Percentiles rank a stretch among this genome's conserved stretches.
Conservation (phyloP, 2,113 vertebrate species). For the Pholis gunnellus region DNA sequence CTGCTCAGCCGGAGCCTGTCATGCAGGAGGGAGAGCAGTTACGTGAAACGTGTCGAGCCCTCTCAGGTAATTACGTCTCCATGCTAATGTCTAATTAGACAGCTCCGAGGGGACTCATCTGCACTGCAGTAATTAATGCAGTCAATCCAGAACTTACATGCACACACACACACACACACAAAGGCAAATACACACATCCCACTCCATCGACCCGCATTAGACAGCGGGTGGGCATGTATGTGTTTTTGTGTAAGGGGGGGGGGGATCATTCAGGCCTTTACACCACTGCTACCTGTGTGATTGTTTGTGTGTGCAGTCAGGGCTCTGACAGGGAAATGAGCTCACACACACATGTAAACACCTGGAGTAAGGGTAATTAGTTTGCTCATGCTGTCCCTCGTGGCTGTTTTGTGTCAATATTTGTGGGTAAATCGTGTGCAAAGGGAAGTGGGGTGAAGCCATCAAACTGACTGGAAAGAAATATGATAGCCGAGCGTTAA, state of each 20-base stretch:
- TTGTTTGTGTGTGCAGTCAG: slow-evolving; percentile 11
- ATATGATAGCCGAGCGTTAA: neutral
- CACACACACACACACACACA: slow-evolving; percentile 5
- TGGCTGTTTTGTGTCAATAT: slow-evolving; percentile 40
- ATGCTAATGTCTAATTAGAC: slow-evolving; percentile 82
- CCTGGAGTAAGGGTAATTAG: slow-evolving; percentile 24
- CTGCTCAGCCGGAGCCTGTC: slow-evolving; percentile 44
- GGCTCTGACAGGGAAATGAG: neutral
- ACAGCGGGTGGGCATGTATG: slow-evolving; percentile 22
- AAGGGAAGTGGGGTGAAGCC: neutral
- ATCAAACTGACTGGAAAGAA: neutral
- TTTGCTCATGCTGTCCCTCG: slow-evolving; percentile 3
- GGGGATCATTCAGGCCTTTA: slow-evolving; percentile 33
- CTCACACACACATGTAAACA: slow-evolving; percentile 4
- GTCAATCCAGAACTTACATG: slow-evolving; percentile 63
- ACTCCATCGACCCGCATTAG: slow-evolving; percentile 14
- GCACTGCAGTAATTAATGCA: slow-evolving; percentile 75
- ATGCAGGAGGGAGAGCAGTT: slow-evolving; percentile 69
- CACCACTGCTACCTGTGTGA: neutral
- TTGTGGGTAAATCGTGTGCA: slow-evolving; percentile 1
- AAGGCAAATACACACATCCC: neutral
- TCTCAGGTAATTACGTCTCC: slow-evolving; percentile 81
- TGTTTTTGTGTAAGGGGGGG: slow-evolving; percentile 16
- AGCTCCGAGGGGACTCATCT: slow-evolving; percentile 77
- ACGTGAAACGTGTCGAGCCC: slow-evolving; percentile 78